A percentile compares a stretch with the other conserved stretches of the same genome.
Evolutionary conservation across 2,888 invertebrate genomes (phyloP).

Genomic region (Hydroisotoma schaefferi): DNA sequence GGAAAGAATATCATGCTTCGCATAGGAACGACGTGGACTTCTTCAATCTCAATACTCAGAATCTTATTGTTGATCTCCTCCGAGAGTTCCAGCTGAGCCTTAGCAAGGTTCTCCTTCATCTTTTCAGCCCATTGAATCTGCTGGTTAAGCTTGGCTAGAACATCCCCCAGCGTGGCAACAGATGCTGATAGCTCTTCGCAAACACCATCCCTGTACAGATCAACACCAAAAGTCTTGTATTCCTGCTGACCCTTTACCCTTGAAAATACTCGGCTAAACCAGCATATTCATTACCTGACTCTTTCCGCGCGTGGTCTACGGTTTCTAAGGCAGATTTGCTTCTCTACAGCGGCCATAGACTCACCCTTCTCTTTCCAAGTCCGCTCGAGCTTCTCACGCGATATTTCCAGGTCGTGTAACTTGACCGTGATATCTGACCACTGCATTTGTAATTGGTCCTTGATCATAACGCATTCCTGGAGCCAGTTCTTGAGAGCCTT

Average conservation of each 20-base stretch:
- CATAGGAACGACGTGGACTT: neutral
- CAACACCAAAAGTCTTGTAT: no score
- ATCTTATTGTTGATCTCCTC: conserved; percentile 2
- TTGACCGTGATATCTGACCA: neutral
- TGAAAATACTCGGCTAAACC: no score
- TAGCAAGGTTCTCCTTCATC: neutral
- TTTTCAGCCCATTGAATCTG: neutral
- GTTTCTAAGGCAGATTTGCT: neutral
- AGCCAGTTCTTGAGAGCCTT: neutral
- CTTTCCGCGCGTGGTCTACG: neutral
- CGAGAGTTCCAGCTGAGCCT: neutral
- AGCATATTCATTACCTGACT: no score
- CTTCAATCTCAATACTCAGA: conserved; percentile 1
- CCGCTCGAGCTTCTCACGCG: neutral
- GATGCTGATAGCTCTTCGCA: neutral
- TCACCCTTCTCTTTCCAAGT: neutral
- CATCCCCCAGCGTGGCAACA: neutral
- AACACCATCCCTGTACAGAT: neutral
- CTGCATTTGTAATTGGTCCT: neutral
- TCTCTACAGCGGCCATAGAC: neutral
- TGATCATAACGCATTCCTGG: neutral
- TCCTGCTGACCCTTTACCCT: no score
- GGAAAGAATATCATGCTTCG: neutral
- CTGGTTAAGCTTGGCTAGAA: neutral
- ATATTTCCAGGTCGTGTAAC: neutral